Conservation (phyloP, 2,113 vertebrate species). For the Protomyctophum bolini region DNA sequence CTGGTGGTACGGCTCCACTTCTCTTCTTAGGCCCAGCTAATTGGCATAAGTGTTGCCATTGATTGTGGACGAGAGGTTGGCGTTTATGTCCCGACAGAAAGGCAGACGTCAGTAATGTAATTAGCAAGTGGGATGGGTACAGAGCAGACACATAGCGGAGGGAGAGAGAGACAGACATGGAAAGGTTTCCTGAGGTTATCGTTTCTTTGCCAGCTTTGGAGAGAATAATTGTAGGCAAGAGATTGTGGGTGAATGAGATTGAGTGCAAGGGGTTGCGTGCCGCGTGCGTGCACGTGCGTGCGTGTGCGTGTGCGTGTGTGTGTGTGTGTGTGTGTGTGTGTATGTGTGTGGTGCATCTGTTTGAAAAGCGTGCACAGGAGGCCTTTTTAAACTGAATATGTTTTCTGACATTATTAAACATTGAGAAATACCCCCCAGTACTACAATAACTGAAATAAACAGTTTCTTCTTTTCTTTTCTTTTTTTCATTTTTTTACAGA, state of each 20-base stretch:
- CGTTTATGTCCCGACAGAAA: constrained; percentile 53
- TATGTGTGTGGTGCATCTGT: neutral
- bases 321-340: constrained; percentile 6
- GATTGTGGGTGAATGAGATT: constrained; percentile 1
- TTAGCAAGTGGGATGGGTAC: constrained; percentile 19
- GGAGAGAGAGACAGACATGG: neutral
- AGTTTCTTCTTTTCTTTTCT: too few species aligned
- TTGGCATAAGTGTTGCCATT: constrained; percentile 58
- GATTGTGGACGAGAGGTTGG: constrained; percentile 52
- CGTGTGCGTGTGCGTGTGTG: constrained; percentile 22
- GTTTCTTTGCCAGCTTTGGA: neutral
- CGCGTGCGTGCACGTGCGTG: neutral
- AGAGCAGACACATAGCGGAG: constrained; percentile 11
- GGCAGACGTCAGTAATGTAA: constrained; percentile 33
- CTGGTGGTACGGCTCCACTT: constrained; percentile 31
- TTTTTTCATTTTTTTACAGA: too few species aligned
- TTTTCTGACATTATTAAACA: too few species aligned
- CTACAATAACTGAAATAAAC: too few species aligned
- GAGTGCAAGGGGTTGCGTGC: neutral
- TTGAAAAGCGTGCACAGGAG: too few species aligned
- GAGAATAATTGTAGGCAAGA: neutral
- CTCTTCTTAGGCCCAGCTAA: constrained; percentile 52
- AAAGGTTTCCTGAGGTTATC: neutral
- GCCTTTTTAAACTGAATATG: too few species aligned
- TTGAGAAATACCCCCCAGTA: too few species aligned